Evolutionary conservation across 2,888 invertebrate species (phyloP).

Genomic region (Trachelus tabidus): DNA sequence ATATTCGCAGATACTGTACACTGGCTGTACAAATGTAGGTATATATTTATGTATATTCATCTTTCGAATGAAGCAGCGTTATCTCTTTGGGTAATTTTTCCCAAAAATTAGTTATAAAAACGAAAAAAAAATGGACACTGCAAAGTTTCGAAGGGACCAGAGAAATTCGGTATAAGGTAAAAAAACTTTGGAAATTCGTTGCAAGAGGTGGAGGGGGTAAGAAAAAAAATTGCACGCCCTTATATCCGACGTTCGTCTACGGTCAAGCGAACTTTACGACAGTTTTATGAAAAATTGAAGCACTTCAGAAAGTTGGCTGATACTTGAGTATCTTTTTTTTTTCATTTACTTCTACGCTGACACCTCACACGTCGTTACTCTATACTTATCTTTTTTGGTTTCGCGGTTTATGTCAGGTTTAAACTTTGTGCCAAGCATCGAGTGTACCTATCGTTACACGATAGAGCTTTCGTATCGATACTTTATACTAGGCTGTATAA

Average conservation of each 20-base stretch:
- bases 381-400: not conserved
- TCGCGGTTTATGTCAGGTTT: too few relatives aligned
- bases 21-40: not conserved
- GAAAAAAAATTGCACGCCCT: not conserved
- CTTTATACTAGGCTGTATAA: too few relatives aligned
- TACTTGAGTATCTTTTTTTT: not conserved
- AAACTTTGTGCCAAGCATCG: too few relatives aligned
- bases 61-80: conserved; percentile 21
- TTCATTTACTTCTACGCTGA: not conserved
- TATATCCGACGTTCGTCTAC: not conserved
- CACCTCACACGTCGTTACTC: not conserved
- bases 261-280: not conserved
- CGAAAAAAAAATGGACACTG: not conserved
- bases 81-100: conserved; percentile 41
- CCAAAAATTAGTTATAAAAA: conserved; percentile 40
- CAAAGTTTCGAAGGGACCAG: not conserved
- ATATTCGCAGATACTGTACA: not conserved
- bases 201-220: not conserved
- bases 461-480: too few relatives aligned
- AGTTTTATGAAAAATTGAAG: not conserved
- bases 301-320: not conserved
- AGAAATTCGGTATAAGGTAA: not conserved
- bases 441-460: too few relatives aligned
- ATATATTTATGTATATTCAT: not conserved
- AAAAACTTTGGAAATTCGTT: not conserved